Evolutionary conservation across 2,888 invertebrate species (phyloP).

Genomic region (Agriopis marginaria): DNA sequence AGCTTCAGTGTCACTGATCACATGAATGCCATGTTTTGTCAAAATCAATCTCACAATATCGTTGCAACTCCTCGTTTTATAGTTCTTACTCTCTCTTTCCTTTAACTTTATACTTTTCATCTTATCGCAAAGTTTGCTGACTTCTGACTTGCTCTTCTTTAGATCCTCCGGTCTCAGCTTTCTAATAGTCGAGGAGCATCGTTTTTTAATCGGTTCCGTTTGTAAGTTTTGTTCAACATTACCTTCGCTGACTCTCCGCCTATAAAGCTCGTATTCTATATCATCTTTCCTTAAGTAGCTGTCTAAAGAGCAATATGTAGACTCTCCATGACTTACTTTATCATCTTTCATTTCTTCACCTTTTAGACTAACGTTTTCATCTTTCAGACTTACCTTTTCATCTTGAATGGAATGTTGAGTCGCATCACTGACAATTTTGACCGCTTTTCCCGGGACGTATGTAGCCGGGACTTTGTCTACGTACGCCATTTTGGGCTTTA

Average conservation of each 20-base stretch:
- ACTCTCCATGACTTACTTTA: slow-evolving; percentile 64
- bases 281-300: slow-evolving; percentile 84
- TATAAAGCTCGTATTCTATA: slow-evolving; percentile 67
- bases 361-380: background rate
- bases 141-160: slow-evolving; percentile 80
- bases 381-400: slow-evolving; percentile 68
- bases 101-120: slow-evolving; percentile 78
- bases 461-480: slow-evolving; percentile 70
- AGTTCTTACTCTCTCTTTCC: slow-evolving; percentile 67
- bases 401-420: slow-evolving; percentile 73
- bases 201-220: slow-evolving; percentile 64
- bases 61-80: slow-evolving; percentile 81
- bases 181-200: slow-evolving; percentile 76
- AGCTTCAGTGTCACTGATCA: slow-evolving; percentile 92
- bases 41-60: slow-evolving; percentile 90
- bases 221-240: slow-evolving; percentile 61
- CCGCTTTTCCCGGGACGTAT: slow-evolving; percentile 90
- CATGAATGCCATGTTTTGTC: slow-evolving; percentile 92
- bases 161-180: slow-evolving; percentile 74
- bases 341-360: background rate
- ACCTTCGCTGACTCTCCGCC: slow-evolving; percentile 74
- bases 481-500: slow-evolving; percentile 79
- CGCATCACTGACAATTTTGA: slow-evolving; percentile 88
- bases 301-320: slow-evolving; percentile 80
- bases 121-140: slow-evolving; percentile 83